phyloP scores from a whole-genome alignment of 2,888 invertebrate genomes.

The Ganaspis brasiliensis region DNA sequence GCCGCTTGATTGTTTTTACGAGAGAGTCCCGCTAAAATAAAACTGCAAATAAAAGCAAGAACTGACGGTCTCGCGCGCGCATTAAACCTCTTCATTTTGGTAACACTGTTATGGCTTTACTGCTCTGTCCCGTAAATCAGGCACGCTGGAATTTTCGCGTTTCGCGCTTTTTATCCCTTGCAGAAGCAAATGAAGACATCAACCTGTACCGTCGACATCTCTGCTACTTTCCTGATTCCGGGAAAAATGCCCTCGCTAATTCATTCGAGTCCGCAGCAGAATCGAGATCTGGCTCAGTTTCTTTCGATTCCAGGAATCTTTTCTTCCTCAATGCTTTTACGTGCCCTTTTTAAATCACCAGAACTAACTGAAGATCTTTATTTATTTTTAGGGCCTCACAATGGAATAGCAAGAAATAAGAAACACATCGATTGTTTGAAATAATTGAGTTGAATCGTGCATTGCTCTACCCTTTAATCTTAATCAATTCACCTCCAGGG shows the following conservation, averaged over 20 bases:
- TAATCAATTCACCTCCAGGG: not conserved
- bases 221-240: constrained; percentile 45
- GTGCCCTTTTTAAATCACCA: too few relatives aligned
- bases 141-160: constrained; percentile 70
- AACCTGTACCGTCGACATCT: constrained; percentile 42
- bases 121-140: constrained; percentile 74
- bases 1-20: constrained; percentile 79
- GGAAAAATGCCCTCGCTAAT: constrained; percentile 43
- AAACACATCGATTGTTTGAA: too few relatives aligned
- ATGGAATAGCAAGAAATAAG: too few relatives aligned
- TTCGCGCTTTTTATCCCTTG: constrained; percentile 59
- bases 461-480: too few relatives aligned
- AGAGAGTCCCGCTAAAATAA: constrained; percentile 67
- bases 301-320: not conserved
- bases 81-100: constrained; percentile 76
- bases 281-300: not conserved
- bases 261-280: constrained; percentile 2
- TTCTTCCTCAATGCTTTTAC: not conserved
- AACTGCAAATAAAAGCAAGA: constrained; percentile 63
- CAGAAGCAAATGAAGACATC: constrained; percentile 59
- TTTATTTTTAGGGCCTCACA: too few relatives aligned
- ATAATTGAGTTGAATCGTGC: too few relatives aligned
- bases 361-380: too few relatives aligned
- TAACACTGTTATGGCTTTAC: constrained; percentile 77
- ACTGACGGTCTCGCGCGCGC: constrained; percentile 62